Percentiles rank a stretch among this genome's conserved stretches.
Evolutionary conservation across 2,113 vertebrate species (phyloP).

Genomic region (Panthera uncia): DNA sequence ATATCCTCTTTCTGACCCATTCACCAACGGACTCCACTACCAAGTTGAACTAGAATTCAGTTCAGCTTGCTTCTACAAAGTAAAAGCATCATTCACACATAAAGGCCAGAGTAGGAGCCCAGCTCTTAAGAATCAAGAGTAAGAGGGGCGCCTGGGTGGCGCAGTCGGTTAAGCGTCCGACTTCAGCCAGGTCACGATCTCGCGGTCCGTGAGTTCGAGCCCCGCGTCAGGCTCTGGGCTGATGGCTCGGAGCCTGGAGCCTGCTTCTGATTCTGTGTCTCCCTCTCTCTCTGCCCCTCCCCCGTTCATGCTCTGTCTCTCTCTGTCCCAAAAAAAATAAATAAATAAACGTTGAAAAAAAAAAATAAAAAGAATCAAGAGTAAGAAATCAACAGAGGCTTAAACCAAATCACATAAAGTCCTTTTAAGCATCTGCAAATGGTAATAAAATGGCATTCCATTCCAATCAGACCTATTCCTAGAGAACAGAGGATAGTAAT

Average conservation of each 20-base stretch:
- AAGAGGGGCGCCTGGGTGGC: too few species aligned
- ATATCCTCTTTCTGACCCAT: background rate
- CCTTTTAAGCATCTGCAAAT: background rate
- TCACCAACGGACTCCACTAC: background rate
- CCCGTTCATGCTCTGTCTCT: too few species aligned
- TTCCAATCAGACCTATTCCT: background rate
- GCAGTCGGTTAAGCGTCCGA: too few species aligned
- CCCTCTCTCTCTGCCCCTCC: too few species aligned
- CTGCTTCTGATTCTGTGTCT: too few species aligned
- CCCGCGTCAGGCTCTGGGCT: too few species aligned
- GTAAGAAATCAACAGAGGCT: background rate
- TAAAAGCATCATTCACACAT: background rate
- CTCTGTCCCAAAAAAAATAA: too few species aligned
- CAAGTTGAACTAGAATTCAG: background rate
- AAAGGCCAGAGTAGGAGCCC: background rate
- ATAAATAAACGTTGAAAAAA: too few species aligned
- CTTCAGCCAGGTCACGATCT: too few species aligned
- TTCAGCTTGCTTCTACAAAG: background rate
- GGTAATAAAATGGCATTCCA: constrained; percentile 12
- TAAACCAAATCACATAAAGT: constrained; percentile 1
- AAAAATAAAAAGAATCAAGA: background rate
- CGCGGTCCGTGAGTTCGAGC: too few species aligned
- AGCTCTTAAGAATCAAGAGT: background rate
- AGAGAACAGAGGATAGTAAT: background rate
- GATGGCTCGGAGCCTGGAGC: too few species aligned